Evolutionary conservation across 2,888 invertebrate species (phyloP), one percentile per base, ranked within the genome.

Genomic region (Halictus quadricinctus): DNA sequence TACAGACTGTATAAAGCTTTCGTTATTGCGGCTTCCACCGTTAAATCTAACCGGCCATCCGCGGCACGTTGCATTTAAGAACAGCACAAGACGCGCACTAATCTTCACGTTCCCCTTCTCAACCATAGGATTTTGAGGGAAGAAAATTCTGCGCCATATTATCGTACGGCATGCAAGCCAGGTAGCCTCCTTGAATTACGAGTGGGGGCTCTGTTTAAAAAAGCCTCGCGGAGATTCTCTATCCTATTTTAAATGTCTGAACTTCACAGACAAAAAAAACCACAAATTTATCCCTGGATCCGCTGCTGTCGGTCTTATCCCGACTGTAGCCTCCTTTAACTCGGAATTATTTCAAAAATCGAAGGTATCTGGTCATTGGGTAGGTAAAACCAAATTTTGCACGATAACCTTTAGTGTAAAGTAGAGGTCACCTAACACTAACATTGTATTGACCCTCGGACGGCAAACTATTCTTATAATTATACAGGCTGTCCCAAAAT

Each of bases 1-100:
- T 66, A 66, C 76, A 25, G 69, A 72, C 82, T 79, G 75, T 64
- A 83, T 76, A 85, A 87, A 83, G 83, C 83, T 81, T 87, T 83
- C 81, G 87, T 88, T 88, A 88, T 87, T 87, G 81, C 70, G 79
- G 87, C 74, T 80, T 70, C 75, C 69, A n/a, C 76, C 36, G 66
- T 80, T 76, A 82, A 84, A 82, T 82, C 79, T 64, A 58, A 72
- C 79, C 60, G 81, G 36, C 78, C 78, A 78, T 70, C 78, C 78
- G 69, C 66, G 41, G 80, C 83, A 77, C 87, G 85, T 81, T 80
- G 83, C 76, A 80, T 81, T 83, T 85, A 85, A 85, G 85, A 87
- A 81, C 70, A 70, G 77, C 81, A 78, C 72, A 76, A 83, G 87
- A 81, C 79, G 76, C 82, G 75, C 79, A 66, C 87, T 88, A 88